Conservation (phyloP, 64 coral and sea anemone genomes). For the Anthopleura sola region DNA sequence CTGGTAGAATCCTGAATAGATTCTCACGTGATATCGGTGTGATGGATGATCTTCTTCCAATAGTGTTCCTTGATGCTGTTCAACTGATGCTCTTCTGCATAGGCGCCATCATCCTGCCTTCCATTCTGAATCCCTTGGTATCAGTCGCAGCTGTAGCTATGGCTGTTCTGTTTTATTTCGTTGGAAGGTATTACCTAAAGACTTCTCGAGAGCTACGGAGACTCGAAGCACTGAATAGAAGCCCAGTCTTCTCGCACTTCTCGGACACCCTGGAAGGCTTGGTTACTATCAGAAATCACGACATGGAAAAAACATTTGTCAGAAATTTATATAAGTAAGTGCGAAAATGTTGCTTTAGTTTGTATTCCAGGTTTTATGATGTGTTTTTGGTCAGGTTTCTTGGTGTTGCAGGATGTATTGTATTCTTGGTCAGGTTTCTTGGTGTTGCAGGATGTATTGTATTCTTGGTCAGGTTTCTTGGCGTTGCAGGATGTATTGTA, state of each 20-base stretch:
- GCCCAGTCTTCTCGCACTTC: slow-evolving; percentile 59
- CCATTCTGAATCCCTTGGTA: slow-evolving; percentile 29
- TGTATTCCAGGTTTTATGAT: background rate
- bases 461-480: background rate
- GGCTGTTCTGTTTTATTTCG: background rate
- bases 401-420: background rate
- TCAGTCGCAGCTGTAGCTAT: background rate
- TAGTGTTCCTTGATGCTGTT: slow-evolving; percentile 6
- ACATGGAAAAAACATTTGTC: slow-evolving; percentile 23
- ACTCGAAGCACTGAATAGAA: slow-evolving; percentile 34
- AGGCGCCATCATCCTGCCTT: slow-evolving; percentile 23
- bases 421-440: background rate
- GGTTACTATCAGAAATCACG: slow-evolving; percentile 43
- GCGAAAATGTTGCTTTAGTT: background rate
- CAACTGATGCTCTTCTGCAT: slow-evolving; percentile 16
- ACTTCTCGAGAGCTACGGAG: slow-evolving; percentile 46
- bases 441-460: background rate
- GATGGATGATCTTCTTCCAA: slow-evolving; percentile 44
- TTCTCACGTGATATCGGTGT: slow-evolving; percentile 35
- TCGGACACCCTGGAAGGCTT: slow-evolving; percentile 58
- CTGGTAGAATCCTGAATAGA: slow-evolving; percentile 44
- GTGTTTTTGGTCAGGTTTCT: background rate
- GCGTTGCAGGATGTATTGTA: background rate
- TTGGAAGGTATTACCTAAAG: slow-evolving; percentile 35
- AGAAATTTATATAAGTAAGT: slow-evolving; percentile 51